These are phyloP conservation scores for Alectura lathami DNA, from an alignment of 2,113 vertebrate species.

Conservation along the genomic window DNA sequence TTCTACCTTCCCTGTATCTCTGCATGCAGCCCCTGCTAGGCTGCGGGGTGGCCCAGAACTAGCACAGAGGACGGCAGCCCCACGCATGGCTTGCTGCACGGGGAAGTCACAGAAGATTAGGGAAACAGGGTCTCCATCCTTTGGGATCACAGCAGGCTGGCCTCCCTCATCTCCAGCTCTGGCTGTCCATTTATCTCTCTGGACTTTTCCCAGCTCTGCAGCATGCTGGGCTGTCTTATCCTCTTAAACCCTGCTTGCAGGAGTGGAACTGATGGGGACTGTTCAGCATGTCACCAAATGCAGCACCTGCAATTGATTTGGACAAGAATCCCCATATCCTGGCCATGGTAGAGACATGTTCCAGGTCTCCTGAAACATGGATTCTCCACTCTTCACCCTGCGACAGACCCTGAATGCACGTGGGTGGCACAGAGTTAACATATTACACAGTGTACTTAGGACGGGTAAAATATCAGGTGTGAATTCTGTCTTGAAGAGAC, in stretches of 20 bases:
- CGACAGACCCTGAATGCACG: accelerated
- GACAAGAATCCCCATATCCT: neutral
- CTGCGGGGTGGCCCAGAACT: neutral
- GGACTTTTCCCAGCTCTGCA: neutral
- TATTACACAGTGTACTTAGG: neutral
- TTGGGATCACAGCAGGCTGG: neutral
- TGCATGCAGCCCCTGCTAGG: neutral
- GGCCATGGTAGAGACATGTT: neutral
- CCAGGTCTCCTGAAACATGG: neutral
- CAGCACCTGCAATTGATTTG: neutral
- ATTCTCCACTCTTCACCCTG: neutral
- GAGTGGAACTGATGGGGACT: accelerated
- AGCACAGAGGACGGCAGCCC: neutral
- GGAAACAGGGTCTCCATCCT: neutral
- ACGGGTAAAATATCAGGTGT: neutral
- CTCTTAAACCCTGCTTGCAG: neutral
- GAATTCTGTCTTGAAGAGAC: neutral
- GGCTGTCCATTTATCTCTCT: neutral
- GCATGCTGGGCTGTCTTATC: accelerated
- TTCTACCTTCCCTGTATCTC: neutral
- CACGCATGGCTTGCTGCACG: accelerated
- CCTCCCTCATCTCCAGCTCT: neutral
- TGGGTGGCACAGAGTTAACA: constrained; percentile 9
- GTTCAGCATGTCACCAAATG: neutral
- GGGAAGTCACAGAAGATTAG: neutral